phyloP scores from a whole-genome alignment of 2,888 invertebrate species.

The Oscheius myriophilus region DNA sequence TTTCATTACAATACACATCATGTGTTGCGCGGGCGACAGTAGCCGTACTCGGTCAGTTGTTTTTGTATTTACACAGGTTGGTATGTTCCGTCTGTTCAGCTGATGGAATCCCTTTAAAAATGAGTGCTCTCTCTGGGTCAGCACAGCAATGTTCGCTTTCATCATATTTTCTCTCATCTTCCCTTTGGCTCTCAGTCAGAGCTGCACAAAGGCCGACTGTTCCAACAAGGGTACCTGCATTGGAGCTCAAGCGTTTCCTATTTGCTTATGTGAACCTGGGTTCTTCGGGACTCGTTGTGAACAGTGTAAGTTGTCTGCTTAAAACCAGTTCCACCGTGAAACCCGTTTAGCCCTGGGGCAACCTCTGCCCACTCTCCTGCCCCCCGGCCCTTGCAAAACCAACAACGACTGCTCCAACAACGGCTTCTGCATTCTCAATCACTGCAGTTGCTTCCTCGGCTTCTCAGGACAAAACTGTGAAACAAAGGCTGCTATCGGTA shows the following conservation, averaged over 20 bases:
- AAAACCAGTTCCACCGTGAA: not conserved
- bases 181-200: not conserved
- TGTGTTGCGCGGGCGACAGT: no score
- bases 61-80: no score
- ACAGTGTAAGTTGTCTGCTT: slow-evolving; percentile 28
- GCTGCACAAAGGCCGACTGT: slow-evolving; percentile 37
- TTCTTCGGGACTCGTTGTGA: slow-evolving; percentile 57
- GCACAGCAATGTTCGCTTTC: slow-evolving; percentile 9
- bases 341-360: not conserved
- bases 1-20: no score
- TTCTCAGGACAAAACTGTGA: slow-evolving; percentile 19
- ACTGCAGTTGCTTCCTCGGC: slow-evolving; percentile 23
- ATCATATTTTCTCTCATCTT: slow-evolving; percentile 1
- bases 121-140: not conserved
- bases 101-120: slow-evolving; percentile 11
- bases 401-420: slow-evolving; percentile 20
- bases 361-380: not conserved
- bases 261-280: slow-evolving; percentile 59
- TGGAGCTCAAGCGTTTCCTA: slow-evolving; percentile 43
- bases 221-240: slow-evolving; percentile 51
- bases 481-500: slow-evolving; percentile 7
- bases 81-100: slow-evolving; percentile 10
- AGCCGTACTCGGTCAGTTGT: no score
- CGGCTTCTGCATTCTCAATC: slow-evolving; percentile 26
- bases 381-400: not conserved